Conservation (phyloP, 53 echinoderm and acorn worm genomes). For the Temnopleurus reevesii region DNA sequence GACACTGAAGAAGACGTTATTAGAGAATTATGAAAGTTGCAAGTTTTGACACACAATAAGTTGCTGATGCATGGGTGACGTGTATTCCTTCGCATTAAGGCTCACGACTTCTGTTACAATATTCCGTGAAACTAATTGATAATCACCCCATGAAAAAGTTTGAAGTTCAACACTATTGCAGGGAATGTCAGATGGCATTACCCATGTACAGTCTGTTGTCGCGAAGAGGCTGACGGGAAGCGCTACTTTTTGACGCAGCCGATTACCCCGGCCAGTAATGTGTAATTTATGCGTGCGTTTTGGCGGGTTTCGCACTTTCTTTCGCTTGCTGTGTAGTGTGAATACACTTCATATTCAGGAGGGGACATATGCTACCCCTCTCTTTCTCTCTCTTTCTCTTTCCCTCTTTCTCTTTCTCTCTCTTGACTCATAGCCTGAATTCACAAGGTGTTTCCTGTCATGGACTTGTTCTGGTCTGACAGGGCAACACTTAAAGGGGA, state of each 20-base stretch:
- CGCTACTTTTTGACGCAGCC: constrained; percentile 17
- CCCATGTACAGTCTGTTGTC: background rate
- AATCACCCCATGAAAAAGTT: background rate
- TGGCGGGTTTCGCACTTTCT: background rate
- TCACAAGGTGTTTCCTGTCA: constrained; percentile 38
- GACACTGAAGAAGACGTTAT: background rate
- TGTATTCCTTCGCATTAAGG: background rate
- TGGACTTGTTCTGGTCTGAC: background rate
- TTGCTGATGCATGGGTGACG: background rate
- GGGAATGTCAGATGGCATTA: background rate
- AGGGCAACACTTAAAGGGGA: constrained; percentile 31
- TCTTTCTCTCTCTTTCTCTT: background rate
- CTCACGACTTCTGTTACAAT: background rate
- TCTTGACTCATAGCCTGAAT: constrained; percentile 33
- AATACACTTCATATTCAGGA: background rate
- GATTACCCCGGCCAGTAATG: background rate
- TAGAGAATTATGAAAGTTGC: background rate
- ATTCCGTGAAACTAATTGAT: background rate
- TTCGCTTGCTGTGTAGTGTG: background rate
- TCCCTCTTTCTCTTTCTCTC: no score
- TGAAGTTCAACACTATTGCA: background rate
- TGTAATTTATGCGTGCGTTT: constrained; percentile 20
- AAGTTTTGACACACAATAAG: background rate
- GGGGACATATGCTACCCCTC: no score
- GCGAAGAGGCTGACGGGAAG: background rate